Evolutionary conservation across 2,797 vertebrate species (phyloP).

Genomic region (Malurus leucopterus): DNA sequence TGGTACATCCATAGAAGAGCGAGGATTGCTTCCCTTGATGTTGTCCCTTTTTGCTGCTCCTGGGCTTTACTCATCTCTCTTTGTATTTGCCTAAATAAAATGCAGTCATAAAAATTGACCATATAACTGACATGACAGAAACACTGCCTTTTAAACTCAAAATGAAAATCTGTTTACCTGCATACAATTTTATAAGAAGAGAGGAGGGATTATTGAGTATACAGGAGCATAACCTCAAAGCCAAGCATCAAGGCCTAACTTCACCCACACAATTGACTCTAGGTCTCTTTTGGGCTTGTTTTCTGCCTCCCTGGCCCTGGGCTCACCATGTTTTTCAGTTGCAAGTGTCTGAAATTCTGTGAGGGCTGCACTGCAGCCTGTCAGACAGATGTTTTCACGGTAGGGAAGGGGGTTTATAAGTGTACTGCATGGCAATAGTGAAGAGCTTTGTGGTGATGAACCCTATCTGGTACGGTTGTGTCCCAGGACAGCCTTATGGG

Average conservation of each 20-base stretch:
- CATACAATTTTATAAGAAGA: neutral
- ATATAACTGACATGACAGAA: neutral
- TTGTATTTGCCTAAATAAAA: neutral
- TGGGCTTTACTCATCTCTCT: neutral
- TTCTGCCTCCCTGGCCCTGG: neutral
- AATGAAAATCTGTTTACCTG: neutral
- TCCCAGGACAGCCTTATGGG: neutral
- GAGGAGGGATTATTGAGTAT: neutral
- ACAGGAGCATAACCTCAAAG: neutral
- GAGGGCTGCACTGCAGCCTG: neutral
- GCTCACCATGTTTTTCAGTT: neutral
- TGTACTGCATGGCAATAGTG: rapidly evolving
- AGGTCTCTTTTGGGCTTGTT: neutral
- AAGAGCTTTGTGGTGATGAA: neutral
- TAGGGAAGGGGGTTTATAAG: neutral
- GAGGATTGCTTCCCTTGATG: constrained; percentile 16
- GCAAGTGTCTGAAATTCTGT: neutral
- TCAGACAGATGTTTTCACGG: neutral
- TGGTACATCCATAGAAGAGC: constrained; percentile 62
- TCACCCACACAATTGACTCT: neutral
- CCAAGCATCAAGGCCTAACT: neutral
- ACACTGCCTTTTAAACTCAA: neutral
- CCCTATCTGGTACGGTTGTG: neutral
- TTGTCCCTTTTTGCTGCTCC: neutral
- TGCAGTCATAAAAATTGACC: neutral